phyloP scores from a whole-genome alignment of 2,797 vertebrate species.

The Euthynnus affinis region DNA sequence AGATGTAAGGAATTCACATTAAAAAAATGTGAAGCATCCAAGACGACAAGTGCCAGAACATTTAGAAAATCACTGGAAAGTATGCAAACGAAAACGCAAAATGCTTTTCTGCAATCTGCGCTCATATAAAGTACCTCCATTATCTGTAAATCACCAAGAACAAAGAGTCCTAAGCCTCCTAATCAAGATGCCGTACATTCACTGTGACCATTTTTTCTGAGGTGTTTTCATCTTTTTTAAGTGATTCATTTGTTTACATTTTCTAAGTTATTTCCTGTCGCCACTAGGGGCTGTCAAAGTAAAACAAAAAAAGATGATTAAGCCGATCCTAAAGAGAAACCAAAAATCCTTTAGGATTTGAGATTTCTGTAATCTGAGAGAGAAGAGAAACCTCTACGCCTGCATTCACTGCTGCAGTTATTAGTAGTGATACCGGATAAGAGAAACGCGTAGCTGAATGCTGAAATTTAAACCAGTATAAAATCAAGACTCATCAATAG shows the following conservation, averaged over 20 bases:
- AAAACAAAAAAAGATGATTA: not conserved
- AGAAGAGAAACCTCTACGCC: not conserved
- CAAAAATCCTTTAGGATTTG: no score
- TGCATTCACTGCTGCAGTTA: not conserved
- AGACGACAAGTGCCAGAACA: not conserved
- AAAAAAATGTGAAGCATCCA: not conserved
- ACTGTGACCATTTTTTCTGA: not conserved
- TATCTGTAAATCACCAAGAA: slow-evolving; percentile 28
- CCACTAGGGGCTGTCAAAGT: not conserved
- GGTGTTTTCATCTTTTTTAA: not conserved
- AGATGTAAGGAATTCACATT: not conserved
- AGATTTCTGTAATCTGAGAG: no score
- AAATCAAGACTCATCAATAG: not conserved
- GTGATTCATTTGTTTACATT: not conserved
- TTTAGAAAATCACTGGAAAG: slow-evolving; percentile 24
- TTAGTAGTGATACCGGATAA: not conserved
- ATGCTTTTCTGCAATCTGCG: slow-evolving; percentile 19
- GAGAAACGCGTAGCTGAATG: not conserved
- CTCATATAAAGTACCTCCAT: slow-evolving; percentile 2
- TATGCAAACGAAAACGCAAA: slow-evolving; percentile 15
- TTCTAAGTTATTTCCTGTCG: not conserved
- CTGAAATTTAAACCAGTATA: not conserved
- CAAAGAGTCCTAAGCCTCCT: not conserved
- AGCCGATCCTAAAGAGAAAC: not conserved
- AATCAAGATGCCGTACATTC: not conserved